Evolutionary conservation across 2,888 invertebrate genomes (phyloP), one percentile per base, ranked within the genome.

Genomic region (Bellardia bayeri): DNA sequence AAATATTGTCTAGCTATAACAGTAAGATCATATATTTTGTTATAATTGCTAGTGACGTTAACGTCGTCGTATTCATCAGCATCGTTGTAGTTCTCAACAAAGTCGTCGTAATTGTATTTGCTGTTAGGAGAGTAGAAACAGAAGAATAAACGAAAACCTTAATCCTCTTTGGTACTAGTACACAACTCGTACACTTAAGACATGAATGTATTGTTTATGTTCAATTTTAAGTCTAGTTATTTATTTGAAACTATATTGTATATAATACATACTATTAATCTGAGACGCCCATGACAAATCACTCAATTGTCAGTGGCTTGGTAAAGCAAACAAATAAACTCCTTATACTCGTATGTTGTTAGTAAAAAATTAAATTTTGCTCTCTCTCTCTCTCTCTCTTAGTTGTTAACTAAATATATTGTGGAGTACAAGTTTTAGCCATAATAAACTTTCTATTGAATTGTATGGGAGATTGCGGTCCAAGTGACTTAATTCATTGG

Each of bases 261-360:
- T 85, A 87, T 87, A 87, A 87, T 87, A 87, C 85, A 85, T 79
- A 75, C 85, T 89, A 90, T 89, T 88, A 89, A 88, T 89, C 88
- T 85, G 51, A 82, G 82, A 84, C 87, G 87, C 84, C 89, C 82
- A 88, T 88, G 89, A 90, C 90, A 90, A 90, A 90, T 90, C 90
- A 90, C 90, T 90, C 90, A 89, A 90, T 90, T 87, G 87, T 87
- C 87, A 87, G 85, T 42, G n/a, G 37, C 42, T 72, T 54, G 56
- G 30, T 56, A 58, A 64, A n/a, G n/a, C 72, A 72, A 72, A 45
- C 45, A 45, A 45, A 9, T 13, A 45, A 9, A 45, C 13, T 11
- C 3, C 11, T 45, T 45, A 13, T 13, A 23, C 23, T 23, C 23
- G 23, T 23, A 11, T 45, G 11, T 11, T 3, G 45, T 45, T 45